These are phyloP conservation scores for Albula goreensis DNA, from an alignment of 2,113 vertebrate species.

Conservation along the genomic window DNA sequence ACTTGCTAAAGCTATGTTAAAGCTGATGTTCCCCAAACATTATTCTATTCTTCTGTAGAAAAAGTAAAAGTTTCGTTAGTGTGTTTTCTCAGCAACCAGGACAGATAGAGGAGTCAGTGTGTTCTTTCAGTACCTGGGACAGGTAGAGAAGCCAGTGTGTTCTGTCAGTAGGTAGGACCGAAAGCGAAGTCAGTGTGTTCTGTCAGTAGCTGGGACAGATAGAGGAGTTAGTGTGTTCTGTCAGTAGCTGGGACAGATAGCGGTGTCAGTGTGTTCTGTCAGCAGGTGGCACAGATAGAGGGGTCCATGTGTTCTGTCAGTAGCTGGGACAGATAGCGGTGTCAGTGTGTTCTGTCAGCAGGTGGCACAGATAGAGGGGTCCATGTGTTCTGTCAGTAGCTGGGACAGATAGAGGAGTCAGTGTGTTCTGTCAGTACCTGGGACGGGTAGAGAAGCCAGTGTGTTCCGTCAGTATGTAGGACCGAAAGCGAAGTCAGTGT, in stretches of 20 bases:
- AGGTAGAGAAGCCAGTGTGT: background rate
- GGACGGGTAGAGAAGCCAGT: background rate
- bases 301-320: background rate
- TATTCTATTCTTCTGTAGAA: no score
- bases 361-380: background rate
- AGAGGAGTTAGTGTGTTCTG: background rate
- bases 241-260: no score
- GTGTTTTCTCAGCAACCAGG: no score
- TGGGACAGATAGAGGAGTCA: background rate
- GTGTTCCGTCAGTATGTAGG: background rate
- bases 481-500: background rate
- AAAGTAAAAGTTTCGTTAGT: no score
- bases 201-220: background rate
- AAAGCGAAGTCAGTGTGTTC: background rate
- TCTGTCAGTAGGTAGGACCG: background rate
- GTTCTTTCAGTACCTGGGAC: no score
- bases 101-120: no score
- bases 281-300: background rate
- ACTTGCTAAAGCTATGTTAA: no score
- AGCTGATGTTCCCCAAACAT: no score
- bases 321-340: background rate
- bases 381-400: no score
- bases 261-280: background rate
- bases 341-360: background rate
- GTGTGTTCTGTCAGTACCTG: background rate